A percentile compares a stretch with the other conserved stretches of the same genome.
Evolutionary conservation across 1,140 invertebrate genomes (phyloP).

Genomic region (Nebria ingens): DNA sequence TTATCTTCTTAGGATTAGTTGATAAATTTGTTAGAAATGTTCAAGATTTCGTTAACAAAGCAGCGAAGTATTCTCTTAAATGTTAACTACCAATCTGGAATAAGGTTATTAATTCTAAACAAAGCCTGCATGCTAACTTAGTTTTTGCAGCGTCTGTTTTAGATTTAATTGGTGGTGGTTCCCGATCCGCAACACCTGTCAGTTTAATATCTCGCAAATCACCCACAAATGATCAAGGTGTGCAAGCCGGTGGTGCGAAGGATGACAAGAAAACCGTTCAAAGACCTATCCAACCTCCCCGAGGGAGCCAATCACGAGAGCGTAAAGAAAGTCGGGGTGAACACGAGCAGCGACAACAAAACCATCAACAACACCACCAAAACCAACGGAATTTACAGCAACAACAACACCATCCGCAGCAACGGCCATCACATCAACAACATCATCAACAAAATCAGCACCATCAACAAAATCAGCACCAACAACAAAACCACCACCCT

Average conservation of each 20-base stretch:
- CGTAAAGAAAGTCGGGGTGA: constrained; percentile 27
- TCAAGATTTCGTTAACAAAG: not conserved
- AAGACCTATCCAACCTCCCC: constrained; percentile 30
- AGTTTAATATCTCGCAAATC: constrained; percentile 59
- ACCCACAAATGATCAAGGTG: constrained; percentile 71
- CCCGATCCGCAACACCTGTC: constrained; percentile 66
- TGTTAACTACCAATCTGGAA: too few relatives aligned
- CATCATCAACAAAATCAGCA: constrained; percentile 35
- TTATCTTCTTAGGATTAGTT: not conserved
- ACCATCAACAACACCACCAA: constrained; percentile 32
- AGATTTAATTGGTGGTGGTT: constrained; percentile 61
- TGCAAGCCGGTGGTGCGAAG: constrained; percentile 41
- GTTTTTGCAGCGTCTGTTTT: constrained; percentile 48
- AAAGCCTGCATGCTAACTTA: too few relatives aligned
- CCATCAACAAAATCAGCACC: constrained; percentile 34
- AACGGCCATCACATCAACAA: constrained; percentile 9
- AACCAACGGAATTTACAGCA: constrained; percentile 29
- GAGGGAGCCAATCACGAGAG: constrained; percentile 21
- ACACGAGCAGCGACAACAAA: constrained; percentile 24
- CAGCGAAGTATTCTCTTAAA: constrained; percentile 1
- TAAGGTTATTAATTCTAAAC: too few relatives aligned
- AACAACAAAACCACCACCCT: constrained; percentile 31
- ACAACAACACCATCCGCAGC: constrained; percentile 15
- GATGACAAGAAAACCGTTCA: constrained; percentile 28
- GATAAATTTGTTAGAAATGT: not conserved